Conservation (phyloP, 2,888 invertebrate genomes). For the Melanostoma mellinum region DNA sequence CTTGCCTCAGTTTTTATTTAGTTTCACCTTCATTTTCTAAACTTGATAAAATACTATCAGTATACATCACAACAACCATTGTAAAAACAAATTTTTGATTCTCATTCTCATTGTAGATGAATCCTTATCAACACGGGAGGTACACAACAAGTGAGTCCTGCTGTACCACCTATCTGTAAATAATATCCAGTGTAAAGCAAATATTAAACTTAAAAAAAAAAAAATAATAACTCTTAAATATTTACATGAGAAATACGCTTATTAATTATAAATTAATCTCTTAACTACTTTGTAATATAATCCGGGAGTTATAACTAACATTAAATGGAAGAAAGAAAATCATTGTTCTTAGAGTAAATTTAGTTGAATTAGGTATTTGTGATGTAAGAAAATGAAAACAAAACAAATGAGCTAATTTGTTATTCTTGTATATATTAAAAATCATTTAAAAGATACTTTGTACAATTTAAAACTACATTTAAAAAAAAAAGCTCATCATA, state of each 20-base stretch:
- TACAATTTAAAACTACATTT: slow-evolving; percentile 58
- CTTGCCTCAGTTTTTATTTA: too few species aligned
- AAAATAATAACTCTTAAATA: slow-evolving; percentile 50
- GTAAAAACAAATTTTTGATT: not conserved
- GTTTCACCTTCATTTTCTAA: too few species aligned
- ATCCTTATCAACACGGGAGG: slow-evolving; percentile 11
- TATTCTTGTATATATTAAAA: slow-evolving; percentile 58
- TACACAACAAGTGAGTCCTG: slow-evolving; percentile 17
- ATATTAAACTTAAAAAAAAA: slow-evolving; percentile 7
- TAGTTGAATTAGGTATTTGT: slow-evolving; percentile 54
- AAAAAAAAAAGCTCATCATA: slow-evolving; percentile 49
- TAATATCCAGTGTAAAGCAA: slow-evolving; percentile 47
- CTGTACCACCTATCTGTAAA: slow-evolving; percentile 52
- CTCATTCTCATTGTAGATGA: slow-evolving; percentile 27
- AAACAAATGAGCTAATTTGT: slow-evolving; percentile 32
- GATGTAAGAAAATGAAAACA: slow-evolving; percentile 52
- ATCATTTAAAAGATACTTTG: slow-evolving; percentile 36
- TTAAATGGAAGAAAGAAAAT: slow-evolving; percentile 23
- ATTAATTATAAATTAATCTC: slow-evolving; percentile 71
- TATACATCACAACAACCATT: not conserved
- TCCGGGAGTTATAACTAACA: slow-evolving; percentile 29
- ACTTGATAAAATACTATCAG: too few species aligned
- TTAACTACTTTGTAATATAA: slow-evolving; percentile 51
- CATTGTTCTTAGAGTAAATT: slow-evolving; percentile 31
- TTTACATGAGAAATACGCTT: slow-evolving; percentile 70